Evolutionary conservation across 1,140 invertebrate genomes (phyloP).

Genomic region (Drosophila arizonae): DNA sequence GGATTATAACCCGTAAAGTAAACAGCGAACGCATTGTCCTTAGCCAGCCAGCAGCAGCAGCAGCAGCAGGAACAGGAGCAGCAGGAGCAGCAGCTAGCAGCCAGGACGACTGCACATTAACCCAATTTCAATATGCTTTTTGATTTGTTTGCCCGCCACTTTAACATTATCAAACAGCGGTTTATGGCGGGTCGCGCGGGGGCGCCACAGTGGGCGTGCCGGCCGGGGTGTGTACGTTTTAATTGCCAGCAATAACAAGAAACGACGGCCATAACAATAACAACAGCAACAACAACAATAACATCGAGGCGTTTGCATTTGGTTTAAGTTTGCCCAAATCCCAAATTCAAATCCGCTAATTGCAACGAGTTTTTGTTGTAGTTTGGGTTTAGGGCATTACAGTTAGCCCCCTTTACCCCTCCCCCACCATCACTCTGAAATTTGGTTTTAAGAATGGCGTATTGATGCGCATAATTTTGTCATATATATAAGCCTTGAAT

Average conservation of each 20-base stretch:
- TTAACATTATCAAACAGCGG: conserved; percentile 81
- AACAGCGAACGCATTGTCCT: conserved; percentile 68
- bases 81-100: neutral
- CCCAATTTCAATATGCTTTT: conserved; percentile 82
- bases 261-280: conserved; percentile 66
- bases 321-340: conserved; percentile 66
- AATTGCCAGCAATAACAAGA: conserved; percentile 79
- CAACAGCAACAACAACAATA: conserved; percentile 27
- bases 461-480: conserved; percentile 59
- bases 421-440: neutral
- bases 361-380: conserved; percentile 67
- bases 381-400: conserved; percentile 44
- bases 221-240: conserved; percentile 56
- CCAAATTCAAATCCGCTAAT: conserved; percentile 68
- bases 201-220: conserved; percentile 28
- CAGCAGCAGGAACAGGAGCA: neutral
- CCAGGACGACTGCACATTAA: conserved; percentile 64
- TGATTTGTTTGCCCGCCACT: conserved; percentile 79
- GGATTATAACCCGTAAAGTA: conserved; percentile 81
- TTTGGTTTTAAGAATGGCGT: conserved; percentile 28
- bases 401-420: neutral
- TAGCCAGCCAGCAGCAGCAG: conserved; percentile 31
- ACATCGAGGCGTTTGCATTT: conserved; percentile 45
- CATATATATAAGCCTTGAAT: conserved; percentile 17
- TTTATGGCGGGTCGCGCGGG: conserved; percentile 40